phyloP scores from a whole-genome alignment of 2,888 invertebrate genomes.

The Diogma glabrata region DNA sequence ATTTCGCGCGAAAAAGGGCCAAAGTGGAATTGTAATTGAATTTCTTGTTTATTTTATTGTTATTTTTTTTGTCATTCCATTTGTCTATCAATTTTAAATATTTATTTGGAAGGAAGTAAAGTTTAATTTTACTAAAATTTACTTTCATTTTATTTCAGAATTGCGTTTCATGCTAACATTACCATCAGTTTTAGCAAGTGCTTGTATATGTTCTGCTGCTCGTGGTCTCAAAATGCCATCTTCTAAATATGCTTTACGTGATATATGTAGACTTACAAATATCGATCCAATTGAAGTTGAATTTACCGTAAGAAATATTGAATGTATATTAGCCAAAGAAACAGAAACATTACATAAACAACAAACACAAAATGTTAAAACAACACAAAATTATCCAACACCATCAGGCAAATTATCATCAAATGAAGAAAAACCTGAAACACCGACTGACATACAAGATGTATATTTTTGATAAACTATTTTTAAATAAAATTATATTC shows the following conservation, averaged over 20 bases:
- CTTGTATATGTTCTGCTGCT: slow-evolving; percentile 43
- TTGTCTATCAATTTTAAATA: no score
- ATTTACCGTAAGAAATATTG: slow-evolving; percentile 30
- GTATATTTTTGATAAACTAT: slow-evolving; percentile 6
- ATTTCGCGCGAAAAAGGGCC: neutral
- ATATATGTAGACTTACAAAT: slow-evolving; percentile 33
- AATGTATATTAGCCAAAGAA: slow-evolving; percentile 32
- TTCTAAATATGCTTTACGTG: slow-evolving; percentile 28
- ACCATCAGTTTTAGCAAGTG: slow-evolving; percentile 46
- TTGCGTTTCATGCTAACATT: slow-evolving; percentile 44
- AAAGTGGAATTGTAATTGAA: slow-evolving; percentile 6
- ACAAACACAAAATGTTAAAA: slow-evolving; percentile 3
- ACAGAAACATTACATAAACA: slow-evolving; percentile 16
- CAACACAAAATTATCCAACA: slow-evolving; percentile 1
- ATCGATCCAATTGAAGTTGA: slow-evolving; percentile 29
- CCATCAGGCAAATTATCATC: neutral
- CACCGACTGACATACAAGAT: slow-evolving; percentile 10
- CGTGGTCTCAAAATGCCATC: slow-evolving; percentile 37
- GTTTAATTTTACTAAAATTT: neutral
- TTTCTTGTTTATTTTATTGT: no score
- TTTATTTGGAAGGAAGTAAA: no score
- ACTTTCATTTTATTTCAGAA: slow-evolving; percentile 38
- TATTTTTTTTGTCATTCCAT: slow-evolving; percentile 1
- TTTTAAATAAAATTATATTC: slow-evolving; percentile 3
- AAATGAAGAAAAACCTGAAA: slow-evolving; percentile 3